A percentile compares a stretch with the other conserved stretches of the same genome.
Conservation (phyloP, 2,113 vertebrate genomes). For the Bubo blakistoni region DNA sequence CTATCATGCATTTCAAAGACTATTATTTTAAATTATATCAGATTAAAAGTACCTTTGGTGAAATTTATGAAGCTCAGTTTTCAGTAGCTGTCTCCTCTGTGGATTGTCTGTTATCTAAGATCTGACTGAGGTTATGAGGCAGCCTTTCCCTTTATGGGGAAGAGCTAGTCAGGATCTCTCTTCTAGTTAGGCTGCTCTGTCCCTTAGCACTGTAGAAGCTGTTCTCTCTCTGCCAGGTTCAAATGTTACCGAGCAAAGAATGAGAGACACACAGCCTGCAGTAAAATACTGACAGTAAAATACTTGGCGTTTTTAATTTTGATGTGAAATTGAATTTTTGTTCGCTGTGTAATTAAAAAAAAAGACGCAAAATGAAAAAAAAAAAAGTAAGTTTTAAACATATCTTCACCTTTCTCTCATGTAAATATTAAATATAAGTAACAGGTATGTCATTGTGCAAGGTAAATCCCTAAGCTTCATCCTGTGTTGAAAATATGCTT, state of each 20-base stretch:
- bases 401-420: not conserved
- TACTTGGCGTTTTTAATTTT: not conserved
- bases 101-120: conserved; percentile 30
- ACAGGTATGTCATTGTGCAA: not conserved
- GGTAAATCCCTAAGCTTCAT: not conserved
- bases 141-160: not conserved
- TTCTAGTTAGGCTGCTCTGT: not conserved
- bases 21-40: conserved; percentile 1
- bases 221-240: not conserved
- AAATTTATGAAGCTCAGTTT: conserved; percentile 37
- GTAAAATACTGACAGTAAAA: not conserved
- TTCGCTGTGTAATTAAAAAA: not conserved
- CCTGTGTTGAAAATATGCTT: not conserved
- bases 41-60: not conserved
- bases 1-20: not conserved
- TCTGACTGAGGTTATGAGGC: not conserved
- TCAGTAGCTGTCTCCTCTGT: not conserved
- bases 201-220: not conserved
- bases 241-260: not conserved
- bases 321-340: not conserved
- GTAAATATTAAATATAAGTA: not conserved
- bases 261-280: not conserved
- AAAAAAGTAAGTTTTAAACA: not conserved
- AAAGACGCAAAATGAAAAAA: not conserved
- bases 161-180: not conserved